Evolutionary conservation across 1,140 invertebrate genomes (phyloP).

Genomic region (Augochlora pura): DNA sequence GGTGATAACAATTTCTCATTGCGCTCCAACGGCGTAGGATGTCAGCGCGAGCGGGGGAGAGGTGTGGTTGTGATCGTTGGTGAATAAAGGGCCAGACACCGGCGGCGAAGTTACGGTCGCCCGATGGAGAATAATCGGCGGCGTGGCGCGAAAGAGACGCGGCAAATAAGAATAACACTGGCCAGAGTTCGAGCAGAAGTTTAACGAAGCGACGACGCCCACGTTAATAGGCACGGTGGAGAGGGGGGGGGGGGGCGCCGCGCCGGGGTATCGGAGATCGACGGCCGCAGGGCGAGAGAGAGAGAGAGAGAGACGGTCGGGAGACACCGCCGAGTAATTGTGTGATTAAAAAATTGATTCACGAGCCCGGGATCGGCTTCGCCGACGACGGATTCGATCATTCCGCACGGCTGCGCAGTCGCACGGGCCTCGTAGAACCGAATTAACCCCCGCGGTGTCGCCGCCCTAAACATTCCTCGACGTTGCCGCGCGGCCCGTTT

Average conservation of each 20-base stretch:
- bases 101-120: conserved; percentile 14
- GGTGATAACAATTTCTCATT: too few relatives aligned
- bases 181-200: conserved; percentile 1
- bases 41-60: neutral
- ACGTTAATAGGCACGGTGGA: neutral
- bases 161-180: neutral
- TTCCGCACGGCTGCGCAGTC: neutral
- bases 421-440: neutral
- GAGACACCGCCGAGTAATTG: conserved; percentile 1
- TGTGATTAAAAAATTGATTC: conserved; percentile 41
- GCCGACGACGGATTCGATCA: conserved; percentile 25
- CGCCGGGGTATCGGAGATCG: neutral
- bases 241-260: neutral
- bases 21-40: too few relatives aligned
- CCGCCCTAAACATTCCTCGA: too few relatives aligned
- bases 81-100: neutral
- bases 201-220: conserved; percentile 16
- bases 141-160: neutral
- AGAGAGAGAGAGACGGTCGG: neutral
- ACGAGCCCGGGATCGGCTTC: neutral
- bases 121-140: neutral
- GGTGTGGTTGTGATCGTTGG: neutral
- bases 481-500: too few relatives aligned
- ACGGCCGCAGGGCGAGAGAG: too few relatives aligned
- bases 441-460: neutral